Base-by-base conservation (phyloP, 1,140 invertebrate species). In the Pseudoatta argentina region DNA sequence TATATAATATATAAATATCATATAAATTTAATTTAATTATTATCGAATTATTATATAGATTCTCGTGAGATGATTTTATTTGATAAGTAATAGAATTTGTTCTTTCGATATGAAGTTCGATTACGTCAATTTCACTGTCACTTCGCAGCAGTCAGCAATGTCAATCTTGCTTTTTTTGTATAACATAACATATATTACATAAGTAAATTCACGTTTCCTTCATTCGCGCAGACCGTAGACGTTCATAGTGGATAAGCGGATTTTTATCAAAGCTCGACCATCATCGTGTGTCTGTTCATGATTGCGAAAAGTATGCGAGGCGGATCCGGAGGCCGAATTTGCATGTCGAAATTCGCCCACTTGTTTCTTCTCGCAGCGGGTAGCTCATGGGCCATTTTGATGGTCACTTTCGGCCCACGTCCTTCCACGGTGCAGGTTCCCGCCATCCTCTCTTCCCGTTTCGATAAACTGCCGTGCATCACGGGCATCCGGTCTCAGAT, bases 281-380 rank as follows among this genome's bases (percentile, higher is more conserved):
- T 85, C 83, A 59, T 44, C 21, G 34, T 18, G 71, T 2, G 34
- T 39, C n/a, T 12, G 75, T 57, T 64, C 53, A 27, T 34, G 27
- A 69, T 73, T 59, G 51, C 14, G 44, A 34, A 55, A 14, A 64
- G 75, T 48, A 53, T 55, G 48, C 57, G 16, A 72, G 77, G 73
- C 81, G 78, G 87, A 88, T 91, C 57, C 86, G 89, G 87, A n/a
- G 89, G 69, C 71, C 34, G 48, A 88, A 88, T 91, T 91, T 90
- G 91, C 90, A 89, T 91, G 90, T 75, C 72, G 89, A 90, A 89
- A 88, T 89, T 91, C 92, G 90, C 89, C 91, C 89, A 91, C 92
- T 88, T 90, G 92, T 91, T 90, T 89, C 86, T 83, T 61, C 87
- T 90, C 91, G 78, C 92, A 92, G 91, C 93, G 90, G 92, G 92